Evolutionary conservation across 2,113 vertebrate genomes (phyloP), one percentile per base, ranked within the genome.

Genomic region (Nannospalax galili): DNA sequence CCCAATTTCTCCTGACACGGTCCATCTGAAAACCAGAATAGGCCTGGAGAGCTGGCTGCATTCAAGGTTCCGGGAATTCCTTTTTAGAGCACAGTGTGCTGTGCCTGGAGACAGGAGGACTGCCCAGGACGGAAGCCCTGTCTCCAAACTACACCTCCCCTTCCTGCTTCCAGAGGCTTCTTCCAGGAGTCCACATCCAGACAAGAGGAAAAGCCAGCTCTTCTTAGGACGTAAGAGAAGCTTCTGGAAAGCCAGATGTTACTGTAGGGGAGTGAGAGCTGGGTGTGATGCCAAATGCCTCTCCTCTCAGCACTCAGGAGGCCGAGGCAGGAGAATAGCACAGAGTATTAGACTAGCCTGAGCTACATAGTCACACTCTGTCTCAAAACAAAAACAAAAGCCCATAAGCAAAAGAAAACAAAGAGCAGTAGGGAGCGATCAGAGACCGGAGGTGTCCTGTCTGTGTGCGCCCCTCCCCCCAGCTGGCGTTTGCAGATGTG

Each of bases 51-150:
- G 16, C 20, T 4, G 5, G 78, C 4, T 11, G 0, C 1, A 0
- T 28, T 42, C 69, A 19, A 1, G 6, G 40, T 17, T 17, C 26
- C 1, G 1, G 37, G 12, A n/a, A 64, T 1, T 3, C 28, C 20
- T 37, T 19, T 9, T 0, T 40, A 1, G 67, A 12, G 7, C 4
- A 3, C 1, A 0, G 7, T 3, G 8, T 28, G 15, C 69, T n/a
- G 32, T 2, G 9, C 22, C 58, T 5, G 1, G 30, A 58, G 80
- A 67, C 1, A 20, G 6, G 0, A 3, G 45, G 72, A 40, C 12
- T 15, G 3, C 56, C 48, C 19, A 4, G 26, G 56, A 11, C 10
- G 19, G 69, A 37, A 40, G 40, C 40, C 19, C 42, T 28, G 15
- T 15, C 58, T 56, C 40, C 5, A 42, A 16, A n/a, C 40, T 4